A percentile compares a stretch with the other conserved stretches of the same genome.
Conservation (phyloP, 2,113 vertebrate species). For the Chionomys nivalis region DNA sequence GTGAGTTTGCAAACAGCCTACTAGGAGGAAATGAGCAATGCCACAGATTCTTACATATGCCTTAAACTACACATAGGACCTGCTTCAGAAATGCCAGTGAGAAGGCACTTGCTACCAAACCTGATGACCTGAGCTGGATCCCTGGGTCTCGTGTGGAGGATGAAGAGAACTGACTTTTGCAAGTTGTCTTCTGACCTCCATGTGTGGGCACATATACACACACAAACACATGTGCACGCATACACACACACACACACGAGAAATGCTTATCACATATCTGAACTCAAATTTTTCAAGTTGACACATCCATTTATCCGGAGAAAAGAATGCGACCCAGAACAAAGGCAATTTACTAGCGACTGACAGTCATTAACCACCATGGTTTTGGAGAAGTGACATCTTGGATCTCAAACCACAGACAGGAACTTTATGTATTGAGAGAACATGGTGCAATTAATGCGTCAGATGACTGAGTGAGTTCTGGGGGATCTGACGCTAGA, state of each 20-base stretch:
- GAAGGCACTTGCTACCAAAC: no score
- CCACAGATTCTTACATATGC: not conserved
- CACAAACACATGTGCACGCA: not conserved
- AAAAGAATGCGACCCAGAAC: not conserved
- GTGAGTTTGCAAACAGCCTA: not conserved
- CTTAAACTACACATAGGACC: not conserved
- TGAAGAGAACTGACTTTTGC: not conserved
- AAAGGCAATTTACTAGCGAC: not conserved
- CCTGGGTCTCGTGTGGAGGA: not conserved
- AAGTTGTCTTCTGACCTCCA: not conserved
- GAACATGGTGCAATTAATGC: not conserved
- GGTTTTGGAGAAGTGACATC: not conserved
- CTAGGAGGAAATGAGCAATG: not conserved
- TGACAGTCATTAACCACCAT: not conserved
- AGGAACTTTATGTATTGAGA: conserved; percentile 7
- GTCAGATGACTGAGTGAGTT: not conserved
- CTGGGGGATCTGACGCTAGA: not conserved
- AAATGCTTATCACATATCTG: not conserved
- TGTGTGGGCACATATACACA: not conserved
- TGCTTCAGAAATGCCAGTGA: not conserved
- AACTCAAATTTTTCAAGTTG: conserved; percentile 17
- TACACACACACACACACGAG: not conserved
- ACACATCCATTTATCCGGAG: conserved; percentile 17
- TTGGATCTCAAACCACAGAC: conserved; percentile 30
- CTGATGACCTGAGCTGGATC: not conserved